A percentile compares a stretch with the other conserved stretches of the same genome.
Evolutionary conservation across 1,140 invertebrate species (phyloP).

Genomic region (Propsilocerus akamusi): DNA sequence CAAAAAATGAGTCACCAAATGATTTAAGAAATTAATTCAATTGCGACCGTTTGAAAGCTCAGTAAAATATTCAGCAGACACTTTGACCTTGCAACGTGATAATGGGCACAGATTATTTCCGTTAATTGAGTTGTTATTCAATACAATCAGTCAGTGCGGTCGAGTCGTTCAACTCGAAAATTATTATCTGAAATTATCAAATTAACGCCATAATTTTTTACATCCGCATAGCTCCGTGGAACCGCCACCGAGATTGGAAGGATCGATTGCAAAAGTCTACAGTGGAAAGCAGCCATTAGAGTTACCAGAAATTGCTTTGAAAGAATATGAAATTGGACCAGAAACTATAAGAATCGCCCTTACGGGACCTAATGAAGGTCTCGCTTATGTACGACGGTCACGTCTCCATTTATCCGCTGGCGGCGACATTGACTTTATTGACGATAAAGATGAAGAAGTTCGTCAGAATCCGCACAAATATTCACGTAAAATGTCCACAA

Average conservation of each 20-base stretch:
- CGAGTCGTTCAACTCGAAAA: no score
- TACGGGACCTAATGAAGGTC: conserved; percentile 58
- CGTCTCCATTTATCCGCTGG: conserved; percentile 45
- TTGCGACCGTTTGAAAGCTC: no score
- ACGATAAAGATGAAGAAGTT: conserved; percentile 38
- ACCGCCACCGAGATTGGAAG: conserved; percentile 12
- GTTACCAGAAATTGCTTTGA: conserved; percentile 35
- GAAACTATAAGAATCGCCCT: conserved; percentile 39
- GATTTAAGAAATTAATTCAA: no score
- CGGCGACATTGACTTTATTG: conserved; percentile 57
- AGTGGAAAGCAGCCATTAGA: conserved; percentile 45
- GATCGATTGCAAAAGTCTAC: conserved; percentile 33
- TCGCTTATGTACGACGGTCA: conserved; percentile 48
- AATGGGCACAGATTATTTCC: no score
- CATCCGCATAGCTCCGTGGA: background rate
- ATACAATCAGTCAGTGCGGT: no score
- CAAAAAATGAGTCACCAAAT: no score
- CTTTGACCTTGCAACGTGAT: no score
- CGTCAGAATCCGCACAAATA: conserved; percentile 24
- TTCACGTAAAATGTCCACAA: conserved; percentile 9
- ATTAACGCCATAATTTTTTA: no score
- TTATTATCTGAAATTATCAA: no score
- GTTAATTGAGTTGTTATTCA: no score
- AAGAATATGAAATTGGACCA: conserved; percentile 28
- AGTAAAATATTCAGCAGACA: no score